Evolutionary conservation across 2,113 vertebrate species (phyloP).

Genomic region (Empidonax traillii): DNA sequence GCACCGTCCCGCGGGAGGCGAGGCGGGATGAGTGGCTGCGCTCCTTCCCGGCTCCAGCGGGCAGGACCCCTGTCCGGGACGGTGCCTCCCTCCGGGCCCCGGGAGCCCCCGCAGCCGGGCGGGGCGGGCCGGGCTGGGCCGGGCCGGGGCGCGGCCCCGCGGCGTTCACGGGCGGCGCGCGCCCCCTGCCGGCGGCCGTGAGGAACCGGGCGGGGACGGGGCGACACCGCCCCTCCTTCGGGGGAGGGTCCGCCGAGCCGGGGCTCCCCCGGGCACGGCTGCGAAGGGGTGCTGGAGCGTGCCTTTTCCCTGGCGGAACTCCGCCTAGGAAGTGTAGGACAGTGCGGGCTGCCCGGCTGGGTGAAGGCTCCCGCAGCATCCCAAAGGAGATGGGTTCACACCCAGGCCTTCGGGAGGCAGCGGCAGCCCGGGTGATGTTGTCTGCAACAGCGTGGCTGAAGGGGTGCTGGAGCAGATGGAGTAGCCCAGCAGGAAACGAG

Average conservation of each 20-base stretch:
- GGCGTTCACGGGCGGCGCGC: no score
- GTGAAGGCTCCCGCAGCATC: background rate
- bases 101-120: no score
- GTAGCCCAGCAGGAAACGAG: background rate
- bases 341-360: background rate
- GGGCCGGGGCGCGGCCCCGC: no score
- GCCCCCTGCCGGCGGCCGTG: no score
- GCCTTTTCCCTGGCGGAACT: background rate
- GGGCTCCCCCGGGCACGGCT: no score
- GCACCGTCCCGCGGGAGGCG: background rate
- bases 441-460: no score
- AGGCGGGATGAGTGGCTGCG: background rate
- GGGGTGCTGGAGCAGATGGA: background rate
- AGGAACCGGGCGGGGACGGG: background rate
- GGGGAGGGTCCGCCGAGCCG: background rate
- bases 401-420: background rate
- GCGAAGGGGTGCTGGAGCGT: background rate
- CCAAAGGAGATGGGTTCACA: rapidly evolving
- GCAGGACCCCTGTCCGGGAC: no score
- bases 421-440: background rate
- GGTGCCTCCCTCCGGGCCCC: no score
- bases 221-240: no score
- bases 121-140: no score
- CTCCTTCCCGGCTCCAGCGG: no score
- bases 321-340: background rate